Evolutionary conservation across 2,888 invertebrate species (phyloP), one percentile per base, ranked within the genome.

Genomic region (Octodonta nipae): DNA sequence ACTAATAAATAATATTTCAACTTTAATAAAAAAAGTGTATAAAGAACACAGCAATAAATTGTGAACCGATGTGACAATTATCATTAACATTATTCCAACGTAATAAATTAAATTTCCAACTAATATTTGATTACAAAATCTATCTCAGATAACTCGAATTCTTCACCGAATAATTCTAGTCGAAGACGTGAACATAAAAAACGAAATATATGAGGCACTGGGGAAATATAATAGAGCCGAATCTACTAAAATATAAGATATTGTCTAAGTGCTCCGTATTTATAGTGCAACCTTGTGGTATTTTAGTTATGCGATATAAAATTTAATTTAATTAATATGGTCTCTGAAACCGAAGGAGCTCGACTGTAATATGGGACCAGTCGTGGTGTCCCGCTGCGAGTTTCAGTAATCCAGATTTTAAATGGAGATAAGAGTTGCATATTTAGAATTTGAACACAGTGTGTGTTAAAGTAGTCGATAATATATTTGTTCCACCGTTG

Each of bases 291-390:
- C 51, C 45, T 41, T 42, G 42, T 49, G 51, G 44, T 49, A 56
- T 57, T 51, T 51, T 42, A 55, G 49, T 51, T 52, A 58, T 56
- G 56, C 56, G 52, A 57, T 56, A 55, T 57, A 57, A 57, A 57
- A 56, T 58, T 56, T 56, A 58, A 58, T 58, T 58, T 56, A 58
- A 58, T 56, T 57, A 58, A 57, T 58, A 57, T 51, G 51, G 50
- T 43, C 47, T 50, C 45, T 43, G 27, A n/a, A n/a, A n/a, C n/a
- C 22, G n/a, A 4, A 11, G 22, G 10, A 22, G 22, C 3, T 11
- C n/a, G n/a, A n/a, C n/a, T n/a, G n/a, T 27, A 25, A 42, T 38
- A 41, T 44, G 38, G 48, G 51, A 50, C 52, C 49, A 52, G 53
- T 50, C 46, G n/a, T 43, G 49, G 46, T 46, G 40, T 41, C 50